Percentiles rank a stretch among this genome's conserved stretches.
phyloP scores from a whole-genome alignment of 2,113 vertebrate species.

The Sprattus sprattus region DNA sequence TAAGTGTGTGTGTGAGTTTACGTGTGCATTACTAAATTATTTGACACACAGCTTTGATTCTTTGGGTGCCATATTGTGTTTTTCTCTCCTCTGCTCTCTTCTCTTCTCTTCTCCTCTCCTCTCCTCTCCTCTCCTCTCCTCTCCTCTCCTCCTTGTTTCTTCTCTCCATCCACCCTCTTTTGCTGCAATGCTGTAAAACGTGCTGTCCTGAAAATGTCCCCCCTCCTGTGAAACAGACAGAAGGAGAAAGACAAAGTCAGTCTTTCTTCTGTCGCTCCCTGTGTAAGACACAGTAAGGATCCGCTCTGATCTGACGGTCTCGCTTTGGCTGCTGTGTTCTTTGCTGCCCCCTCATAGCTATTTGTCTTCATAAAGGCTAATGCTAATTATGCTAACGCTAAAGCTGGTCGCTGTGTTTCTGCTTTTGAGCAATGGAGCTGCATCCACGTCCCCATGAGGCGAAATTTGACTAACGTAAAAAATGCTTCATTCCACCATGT shows the following conservation, averaged over 20 bases:
- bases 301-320: neutral
- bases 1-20: neutral
- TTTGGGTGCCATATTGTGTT: slow-evolving; percentile 7
- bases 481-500: neutral
- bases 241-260: slow-evolving; percentile 69
- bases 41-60: neutral
- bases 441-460: too few species aligned
- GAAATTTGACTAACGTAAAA: neutral
- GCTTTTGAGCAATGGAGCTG: neutral
- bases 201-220: slow-evolving; percentile 64
- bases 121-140: neutral
- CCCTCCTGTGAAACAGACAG: slow-evolving; percentile 63
- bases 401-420: neutral
- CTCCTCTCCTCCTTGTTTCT: neutral
- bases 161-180: slow-evolving; percentile 1
- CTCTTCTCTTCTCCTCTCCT: neutral
- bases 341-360: neutral
- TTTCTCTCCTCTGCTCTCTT: slow-evolving; percentile 25
- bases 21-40: neutral
- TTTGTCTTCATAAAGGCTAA: neutral
- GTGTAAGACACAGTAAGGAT: slow-evolving; percentile 61
- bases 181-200: slow-evolving; percentile 47
- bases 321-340: neutral
- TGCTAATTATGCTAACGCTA: neutral
- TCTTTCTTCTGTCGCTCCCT: slow-evolving; percentile 66